phyloP scores from a whole-genome alignment of 2,888 invertebrate species.

The Pristionchus entomophagus region DNA sequence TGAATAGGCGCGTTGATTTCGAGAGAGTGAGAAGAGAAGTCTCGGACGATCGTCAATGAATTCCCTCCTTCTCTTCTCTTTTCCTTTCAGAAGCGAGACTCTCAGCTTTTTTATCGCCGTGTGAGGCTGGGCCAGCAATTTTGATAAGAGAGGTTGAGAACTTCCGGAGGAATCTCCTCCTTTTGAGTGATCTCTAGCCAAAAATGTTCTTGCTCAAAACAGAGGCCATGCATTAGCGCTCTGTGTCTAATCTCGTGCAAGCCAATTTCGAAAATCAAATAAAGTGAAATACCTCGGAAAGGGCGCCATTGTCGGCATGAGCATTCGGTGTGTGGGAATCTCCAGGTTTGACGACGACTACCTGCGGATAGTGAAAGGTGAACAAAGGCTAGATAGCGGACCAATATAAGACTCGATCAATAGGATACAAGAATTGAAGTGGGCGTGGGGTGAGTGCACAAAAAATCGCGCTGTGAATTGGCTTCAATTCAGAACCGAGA shows the following conservation, averaged over 20 bases:
- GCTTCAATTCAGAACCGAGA: no score
- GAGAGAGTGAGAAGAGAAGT: not conserved
- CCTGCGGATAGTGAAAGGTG: not conserved
- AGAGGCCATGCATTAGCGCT: not conserved
- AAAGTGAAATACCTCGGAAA: not conserved
- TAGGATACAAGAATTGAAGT: not conserved
- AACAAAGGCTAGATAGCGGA: not conserved
- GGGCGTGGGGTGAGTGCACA: no score
- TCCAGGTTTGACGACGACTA: constrained; percentile 22
- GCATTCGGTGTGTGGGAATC: not conserved
- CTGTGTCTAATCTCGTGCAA: no score
- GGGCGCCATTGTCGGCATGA: constrained; percentile 17
- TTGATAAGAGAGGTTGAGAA: not conserved
- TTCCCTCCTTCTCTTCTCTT: not conserved
- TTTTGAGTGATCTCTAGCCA: no score
- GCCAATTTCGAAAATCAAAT: not conserved
- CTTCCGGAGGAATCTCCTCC: not conserved
- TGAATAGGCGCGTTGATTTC: not conserved
- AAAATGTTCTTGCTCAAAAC: no score
- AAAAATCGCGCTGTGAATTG: no score
- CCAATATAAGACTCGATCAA: not conserved
- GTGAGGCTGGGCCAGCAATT: not conserved
- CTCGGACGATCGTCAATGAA: not conserved
- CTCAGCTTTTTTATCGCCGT: constrained; percentile 8
- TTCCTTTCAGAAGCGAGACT: not conserved